These are phyloP conservation scores for Ramphastos sulfuratus DNA, from an alignment of 2,113 vertebrate species.

Conservation along the genomic window DNA sequence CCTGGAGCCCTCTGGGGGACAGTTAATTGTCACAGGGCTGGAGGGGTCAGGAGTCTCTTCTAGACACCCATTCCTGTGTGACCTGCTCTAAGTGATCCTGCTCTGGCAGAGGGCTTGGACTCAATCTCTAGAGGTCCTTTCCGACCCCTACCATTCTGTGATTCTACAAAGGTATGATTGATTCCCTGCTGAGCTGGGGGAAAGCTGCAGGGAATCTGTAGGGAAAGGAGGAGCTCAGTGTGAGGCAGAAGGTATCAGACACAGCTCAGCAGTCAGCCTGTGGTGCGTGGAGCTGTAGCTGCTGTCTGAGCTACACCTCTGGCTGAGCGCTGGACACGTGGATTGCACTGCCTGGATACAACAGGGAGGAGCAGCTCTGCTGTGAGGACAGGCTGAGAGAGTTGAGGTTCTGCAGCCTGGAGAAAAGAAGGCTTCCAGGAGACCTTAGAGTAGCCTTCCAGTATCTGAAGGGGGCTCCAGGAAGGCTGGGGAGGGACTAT, in stretches of 20 bases:
- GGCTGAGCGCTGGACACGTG: fast-evolving
- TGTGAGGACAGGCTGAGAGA: no score
- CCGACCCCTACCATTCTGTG: no score
- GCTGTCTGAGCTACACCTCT: not conserved
- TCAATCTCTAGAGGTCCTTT: no score
- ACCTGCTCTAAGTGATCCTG: no score
- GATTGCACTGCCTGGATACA: not conserved
- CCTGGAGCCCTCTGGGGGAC: not conserved
- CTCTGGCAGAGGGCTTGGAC: no score
- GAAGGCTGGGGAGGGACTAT: no score
- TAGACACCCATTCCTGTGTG: not conserved
- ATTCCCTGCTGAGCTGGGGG: not conserved
- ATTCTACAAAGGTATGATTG: not conserved
- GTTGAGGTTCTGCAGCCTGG: no score
- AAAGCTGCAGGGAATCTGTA: not conserved
- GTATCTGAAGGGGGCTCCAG: no score
- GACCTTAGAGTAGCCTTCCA: no score
- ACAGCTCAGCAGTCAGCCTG: not conserved
- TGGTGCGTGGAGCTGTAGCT: fast-evolving
- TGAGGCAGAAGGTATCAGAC: not conserved
- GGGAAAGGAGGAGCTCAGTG: not conserved
- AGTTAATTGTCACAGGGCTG: not conserved
- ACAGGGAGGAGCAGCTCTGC: not conserved
- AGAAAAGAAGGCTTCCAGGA: no score
- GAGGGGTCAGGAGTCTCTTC: not conserved